phyloP scores from a whole-genome alignment of 2,113 vertebrate genomes.

The Xenopus borealis region DNA sequence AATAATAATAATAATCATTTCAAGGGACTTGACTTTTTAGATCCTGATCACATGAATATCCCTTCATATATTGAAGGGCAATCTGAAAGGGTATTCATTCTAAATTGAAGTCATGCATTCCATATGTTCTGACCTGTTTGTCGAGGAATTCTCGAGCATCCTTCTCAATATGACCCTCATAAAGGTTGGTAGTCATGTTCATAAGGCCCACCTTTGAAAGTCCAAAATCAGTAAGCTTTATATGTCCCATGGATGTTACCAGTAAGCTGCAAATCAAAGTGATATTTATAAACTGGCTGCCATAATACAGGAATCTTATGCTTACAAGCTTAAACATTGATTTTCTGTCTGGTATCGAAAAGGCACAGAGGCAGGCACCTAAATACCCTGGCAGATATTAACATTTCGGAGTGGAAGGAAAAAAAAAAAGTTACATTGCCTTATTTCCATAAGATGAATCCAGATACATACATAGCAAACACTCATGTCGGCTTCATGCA shows the following conservation, averaged over 20 bases:
- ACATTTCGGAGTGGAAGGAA: background rate
- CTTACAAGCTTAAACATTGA: slow-evolving; percentile 10
- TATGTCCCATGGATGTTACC: slow-evolving; percentile 94
- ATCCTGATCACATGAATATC: too few species aligned
- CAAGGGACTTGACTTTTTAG: too few species aligned
- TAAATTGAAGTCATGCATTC: too few species aligned
- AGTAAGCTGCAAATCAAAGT: slow-evolving; percentile 68
- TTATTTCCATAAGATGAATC: background rate
- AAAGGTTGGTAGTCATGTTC: slow-evolving; percentile 98
- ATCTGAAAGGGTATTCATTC: too few species aligned
- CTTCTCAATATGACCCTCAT: slow-evolving; percentile 96
- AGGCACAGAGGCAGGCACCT: background rate
- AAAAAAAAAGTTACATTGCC: background rate
- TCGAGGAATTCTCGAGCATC: slow-evolving; percentile 94
- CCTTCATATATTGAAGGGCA: too few species aligned
- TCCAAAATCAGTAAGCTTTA: slow-evolving; percentile 95
- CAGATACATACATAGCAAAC: background rate
- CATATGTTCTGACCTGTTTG: slow-evolving; percentile 78
- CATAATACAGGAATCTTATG: slow-evolving; percentile 7
- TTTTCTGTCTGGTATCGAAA: background rate
- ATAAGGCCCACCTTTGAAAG: slow-evolving; percentile 95
- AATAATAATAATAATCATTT: too few species aligned
- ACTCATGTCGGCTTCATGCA: background rate
- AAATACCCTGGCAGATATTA: background rate
- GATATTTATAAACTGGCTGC: background rate